These are phyloP conservation scores for Pachliopta kotzebuea DNA, from an alignment of 2,888 invertebrate genomes.

Conservation along the genomic window DNA sequence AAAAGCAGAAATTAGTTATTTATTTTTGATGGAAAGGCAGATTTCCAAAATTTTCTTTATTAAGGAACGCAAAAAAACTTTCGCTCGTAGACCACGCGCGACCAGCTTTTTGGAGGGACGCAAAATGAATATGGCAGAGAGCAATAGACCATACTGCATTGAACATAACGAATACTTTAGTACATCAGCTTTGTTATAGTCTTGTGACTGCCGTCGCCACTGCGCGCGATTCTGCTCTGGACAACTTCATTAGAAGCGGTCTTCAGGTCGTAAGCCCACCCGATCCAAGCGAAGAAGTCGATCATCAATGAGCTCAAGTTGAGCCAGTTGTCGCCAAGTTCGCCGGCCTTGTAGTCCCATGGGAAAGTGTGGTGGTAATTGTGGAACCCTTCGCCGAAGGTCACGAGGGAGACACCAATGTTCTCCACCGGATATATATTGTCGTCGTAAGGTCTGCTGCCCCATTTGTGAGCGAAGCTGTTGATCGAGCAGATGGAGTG, in stretches of 20 bases:
- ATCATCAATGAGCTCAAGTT: not conserved
- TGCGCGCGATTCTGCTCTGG: not conserved
- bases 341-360: slow-evolving; percentile 2
- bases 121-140: too few relatives aligned
- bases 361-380: slow-evolving; percentile 48
- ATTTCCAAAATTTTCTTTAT: too few relatives aligned
- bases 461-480: slow-evolving; percentile 81
- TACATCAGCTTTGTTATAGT: not conserved
- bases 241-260: not conserved
- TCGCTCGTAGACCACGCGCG: too few relatives aligned
- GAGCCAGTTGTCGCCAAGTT: not conserved
- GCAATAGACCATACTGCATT: too few relatives aligned
- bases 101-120: too few relatives aligned
- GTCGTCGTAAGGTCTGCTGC: slow-evolving; percentile 67
- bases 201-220: not conserved
- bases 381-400: slow-evolving; percentile 54
- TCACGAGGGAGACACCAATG: slow-evolving; percentile 34
- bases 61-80: too few relatives aligned
- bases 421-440: slow-evolving; percentile 45
- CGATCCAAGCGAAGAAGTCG: slow-evolving; percentile 6
- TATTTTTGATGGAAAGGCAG: too few relatives aligned
- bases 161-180: not conserved
- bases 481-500: slow-evolving; percentile 85
- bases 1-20: too few relatives aligned
- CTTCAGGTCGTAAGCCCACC: slow-evolving; percentile 6